Evolutionary conservation across 1,140 invertebrate genomes (phyloP).

Genomic region (Caerostris extrusa): DNA sequence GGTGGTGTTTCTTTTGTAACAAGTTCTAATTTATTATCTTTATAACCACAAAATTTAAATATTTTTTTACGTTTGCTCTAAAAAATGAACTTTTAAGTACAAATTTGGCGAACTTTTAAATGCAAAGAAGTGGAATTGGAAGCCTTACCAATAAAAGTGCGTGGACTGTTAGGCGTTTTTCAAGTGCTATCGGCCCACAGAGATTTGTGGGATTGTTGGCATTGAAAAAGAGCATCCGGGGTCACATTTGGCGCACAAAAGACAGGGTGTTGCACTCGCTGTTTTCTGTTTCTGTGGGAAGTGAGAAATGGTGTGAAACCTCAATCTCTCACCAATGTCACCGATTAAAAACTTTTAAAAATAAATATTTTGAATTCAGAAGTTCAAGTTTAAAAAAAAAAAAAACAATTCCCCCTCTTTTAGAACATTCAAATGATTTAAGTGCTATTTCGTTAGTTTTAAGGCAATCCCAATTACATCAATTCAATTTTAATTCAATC

Average conservation of each 20-base stretch:
- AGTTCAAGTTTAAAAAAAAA: too few species aligned
- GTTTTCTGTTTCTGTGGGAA: neutral
- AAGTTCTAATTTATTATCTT: too few species aligned
- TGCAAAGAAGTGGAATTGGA: neutral
- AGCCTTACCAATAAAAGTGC: neutral
- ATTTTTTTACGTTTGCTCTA: too few species aligned
- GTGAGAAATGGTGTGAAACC: neutral
- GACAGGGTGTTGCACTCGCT: neutral
- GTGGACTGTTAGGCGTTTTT: neutral
- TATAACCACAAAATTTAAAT: too few species aligned
- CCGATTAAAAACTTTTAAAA: too few species aligned
- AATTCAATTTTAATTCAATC: too few species aligned
- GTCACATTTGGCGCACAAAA: neutral
- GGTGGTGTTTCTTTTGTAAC: too few species aligned
- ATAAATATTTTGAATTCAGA: too few species aligned
- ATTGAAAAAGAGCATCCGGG: constrained; percentile 5
- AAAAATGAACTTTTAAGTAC: neutral
- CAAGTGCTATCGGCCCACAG: neutral
- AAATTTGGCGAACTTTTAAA: constrained; percentile 19
- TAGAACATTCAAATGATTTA: too few species aligned
- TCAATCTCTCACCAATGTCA: neutral
- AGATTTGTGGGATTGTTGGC: neutral
- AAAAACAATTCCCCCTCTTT: too few species aligned
- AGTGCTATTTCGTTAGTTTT: too few species aligned
- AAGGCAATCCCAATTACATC: too few species aligned